Evolutionary conservation across 1,140 invertebrate species (phyloP), one percentile per base, ranked within the genome.

Genomic region (Eueides isabella): DNA sequence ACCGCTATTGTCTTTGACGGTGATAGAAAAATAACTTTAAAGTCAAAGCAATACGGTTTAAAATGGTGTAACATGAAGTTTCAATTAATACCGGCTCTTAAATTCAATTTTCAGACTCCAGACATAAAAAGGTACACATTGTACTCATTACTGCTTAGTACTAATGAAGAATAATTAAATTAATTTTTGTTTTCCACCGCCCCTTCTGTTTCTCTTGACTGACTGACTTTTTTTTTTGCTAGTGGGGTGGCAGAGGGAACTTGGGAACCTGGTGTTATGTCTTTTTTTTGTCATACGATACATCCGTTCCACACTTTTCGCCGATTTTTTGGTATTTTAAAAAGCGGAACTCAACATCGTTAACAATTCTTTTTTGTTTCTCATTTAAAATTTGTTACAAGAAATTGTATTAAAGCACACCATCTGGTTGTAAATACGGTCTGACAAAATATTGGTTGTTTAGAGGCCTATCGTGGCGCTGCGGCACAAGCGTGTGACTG

Each of bases 51-150:
- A 41, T 66, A 66, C 19, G 64, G 11, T 41, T 33, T 14, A 66
- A 9, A 41, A 41, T 66, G 4, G 14, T 14, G 41, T 6, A 16
- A 0, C n/a, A 5, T 44, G 2, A 11, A 6, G 19, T 14, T 41
- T 41, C 30, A 66, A 66, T 66, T 66, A 38, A 66, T 66, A 66
- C 33, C 12, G 19, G 33, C 64, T 26, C 64, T 69, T 69, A 69
- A 30, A 69, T 61, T 61, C 16, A 61, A 61, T 61, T 69, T 31
- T 55, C 31, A 69, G 23, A 69, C 5, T 33, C 31, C 28, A 48
- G 67, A 69, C 48, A 23, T 23, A 55, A 69, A 69, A 55, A 61
- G 64, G 64, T 66, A 66, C 48, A 55, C 48, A 66, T 66, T 66
- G 33, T 19, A 38, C 33, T 66, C 64, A 66, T 66, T 66, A 35